These are phyloP conservation scores for Drosophila affinis DNA, from an alignment of 2,888 invertebrate species.

Conservation along the genomic window DNA sequence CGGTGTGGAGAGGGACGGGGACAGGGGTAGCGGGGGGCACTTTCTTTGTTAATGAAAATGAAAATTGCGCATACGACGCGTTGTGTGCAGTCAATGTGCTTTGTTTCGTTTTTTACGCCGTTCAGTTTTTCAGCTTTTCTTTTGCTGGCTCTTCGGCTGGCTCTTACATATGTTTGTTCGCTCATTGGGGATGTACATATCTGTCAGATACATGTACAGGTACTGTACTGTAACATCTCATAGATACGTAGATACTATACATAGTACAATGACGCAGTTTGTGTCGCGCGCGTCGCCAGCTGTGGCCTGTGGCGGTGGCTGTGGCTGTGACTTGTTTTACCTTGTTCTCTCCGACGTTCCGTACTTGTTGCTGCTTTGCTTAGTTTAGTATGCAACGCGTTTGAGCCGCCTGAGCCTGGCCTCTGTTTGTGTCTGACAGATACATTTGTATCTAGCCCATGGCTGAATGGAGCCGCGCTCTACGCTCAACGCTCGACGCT, in stretches of 20 bases:
- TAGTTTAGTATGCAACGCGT: slow-evolving; percentile 50
- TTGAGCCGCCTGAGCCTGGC: slow-evolving; percentile 12
- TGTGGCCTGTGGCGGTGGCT: too few species aligned
- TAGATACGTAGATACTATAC: slow-evolving; percentile 6
- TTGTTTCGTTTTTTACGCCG: slow-evolving; percentile 65
- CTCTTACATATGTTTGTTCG: slow-evolving; percentile 13
- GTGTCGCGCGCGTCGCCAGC: not conserved
- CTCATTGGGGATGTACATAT: slow-evolving; percentile 6
- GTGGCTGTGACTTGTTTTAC: slow-evolving; percentile 28
- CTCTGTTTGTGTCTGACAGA: slow-evolving; percentile 42
- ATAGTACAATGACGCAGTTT: slow-evolving; percentile 62
- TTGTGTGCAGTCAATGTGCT: slow-evolving; percentile 43
- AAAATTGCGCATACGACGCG: slow-evolving; percentile 47
- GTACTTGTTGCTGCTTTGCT: slow-evolving; percentile 35
- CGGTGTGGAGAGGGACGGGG: not conserved
- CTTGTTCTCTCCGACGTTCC: slow-evolving; percentile 12
- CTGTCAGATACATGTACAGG: slow-evolving; percentile 10
- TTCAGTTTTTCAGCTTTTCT: slow-evolving; percentile 13
- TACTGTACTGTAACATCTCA: not conserved
- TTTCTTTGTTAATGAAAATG: slow-evolving; percentile 46
- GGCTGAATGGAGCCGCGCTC: slow-evolving; percentile 19
- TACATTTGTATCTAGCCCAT: slow-evolving; percentile 52
- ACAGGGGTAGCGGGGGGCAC: not conserved
- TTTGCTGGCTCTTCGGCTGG: slow-evolving; percentile 8
- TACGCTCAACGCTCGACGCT: slow-evolving; percentile 18